phyloP scores from a whole-genome alignment of 1,140 invertebrate species.

The Maconellicoccus hirsutus region DNA sequence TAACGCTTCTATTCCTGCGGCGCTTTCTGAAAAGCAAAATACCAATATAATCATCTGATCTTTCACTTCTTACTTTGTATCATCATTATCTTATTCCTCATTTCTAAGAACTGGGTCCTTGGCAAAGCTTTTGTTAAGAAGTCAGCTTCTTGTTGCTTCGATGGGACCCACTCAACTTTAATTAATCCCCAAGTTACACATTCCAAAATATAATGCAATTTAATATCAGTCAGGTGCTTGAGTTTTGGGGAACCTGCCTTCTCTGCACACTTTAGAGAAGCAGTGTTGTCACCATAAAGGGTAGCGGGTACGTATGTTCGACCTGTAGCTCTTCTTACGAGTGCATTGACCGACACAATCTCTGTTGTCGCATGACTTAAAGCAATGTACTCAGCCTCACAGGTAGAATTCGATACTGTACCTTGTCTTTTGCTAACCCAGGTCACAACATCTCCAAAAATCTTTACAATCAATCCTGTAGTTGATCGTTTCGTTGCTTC shows the following conservation, averaged over 20 bases:
- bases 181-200: too few species aligned
- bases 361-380: conserved; percentile 29
- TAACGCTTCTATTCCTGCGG: too few species aligned
- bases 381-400: conserved; percentile 32
- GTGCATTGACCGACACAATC: conserved; percentile 24
- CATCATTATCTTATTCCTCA: too few species aligned
- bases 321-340: conserved; percentile 23
- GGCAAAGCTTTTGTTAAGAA: too few species aligned
- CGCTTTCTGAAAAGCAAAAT: too few species aligned
- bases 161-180: too few species aligned
- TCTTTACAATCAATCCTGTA: conserved; percentile 29
- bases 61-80: too few species aligned
- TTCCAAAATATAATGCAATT: not conserved
- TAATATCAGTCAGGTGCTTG: conserved; percentile 7
- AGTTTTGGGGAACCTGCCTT: conserved; percentile 28
- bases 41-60: too few species aligned
- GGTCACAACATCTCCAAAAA: conserved; percentile 26
- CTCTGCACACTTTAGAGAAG: conserved; percentile 30
- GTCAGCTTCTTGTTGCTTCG: too few species aligned
- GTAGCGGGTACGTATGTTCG: not conserved
- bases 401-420: conserved; percentile 29
- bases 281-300: conserved; percentile 31
- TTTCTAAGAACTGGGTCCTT: too few species aligned
- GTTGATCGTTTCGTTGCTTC: conserved; percentile 31
- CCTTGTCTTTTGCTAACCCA: conserved; percentile 30